Conservation (phyloP, 2,888 invertebrate species). For the Erebia epiphron region DNA sequence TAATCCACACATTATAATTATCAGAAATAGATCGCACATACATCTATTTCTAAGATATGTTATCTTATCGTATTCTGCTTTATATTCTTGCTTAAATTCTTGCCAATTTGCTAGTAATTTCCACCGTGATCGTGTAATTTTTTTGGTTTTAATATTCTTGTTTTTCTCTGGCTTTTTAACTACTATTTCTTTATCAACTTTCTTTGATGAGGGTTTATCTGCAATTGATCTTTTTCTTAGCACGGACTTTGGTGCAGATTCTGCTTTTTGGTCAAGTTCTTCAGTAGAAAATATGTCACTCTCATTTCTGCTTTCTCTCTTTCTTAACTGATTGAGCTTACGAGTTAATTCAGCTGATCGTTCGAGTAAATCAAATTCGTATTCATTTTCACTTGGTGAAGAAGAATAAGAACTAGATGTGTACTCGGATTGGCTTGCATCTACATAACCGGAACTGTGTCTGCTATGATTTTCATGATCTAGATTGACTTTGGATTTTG, state of each 20-base stretch:
- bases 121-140: constrained; percentile 60
- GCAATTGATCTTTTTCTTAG: constrained; percentile 62
- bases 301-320: constrained; percentile 64
- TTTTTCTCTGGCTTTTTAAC: constrained; percentile 44
- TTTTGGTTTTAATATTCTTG: constrained; percentile 38
- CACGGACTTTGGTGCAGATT: constrained; percentile 49
- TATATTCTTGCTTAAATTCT: constrained; percentile 83
- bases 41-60: constrained; percentile 85
- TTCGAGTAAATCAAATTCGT: constrained; percentile 75
- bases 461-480: constrained; percentile 63
- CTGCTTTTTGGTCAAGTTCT: constrained; percentile 44
- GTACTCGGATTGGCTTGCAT: constrained; percentile 79
- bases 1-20: constrained; percentile 88
- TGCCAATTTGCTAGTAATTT: constrained; percentile 80
- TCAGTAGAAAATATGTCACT: constrained; percentile 56
- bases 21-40: constrained; percentile 85
- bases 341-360: constrained; percentile 72
- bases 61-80: constrained; percentile 80
- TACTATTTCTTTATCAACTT: constrained; percentile 46
- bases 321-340: constrained; percentile 71
- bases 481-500: constrained; percentile 63
- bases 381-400: constrained; percentile 80
- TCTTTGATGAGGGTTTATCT: constrained; percentile 48
- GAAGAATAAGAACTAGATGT: constrained; percentile 80
- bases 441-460: constrained; percentile 75